Base-by-base conservation (phyloP, 2,888 invertebrate species). In the Argyra leucocephala region DNA sequence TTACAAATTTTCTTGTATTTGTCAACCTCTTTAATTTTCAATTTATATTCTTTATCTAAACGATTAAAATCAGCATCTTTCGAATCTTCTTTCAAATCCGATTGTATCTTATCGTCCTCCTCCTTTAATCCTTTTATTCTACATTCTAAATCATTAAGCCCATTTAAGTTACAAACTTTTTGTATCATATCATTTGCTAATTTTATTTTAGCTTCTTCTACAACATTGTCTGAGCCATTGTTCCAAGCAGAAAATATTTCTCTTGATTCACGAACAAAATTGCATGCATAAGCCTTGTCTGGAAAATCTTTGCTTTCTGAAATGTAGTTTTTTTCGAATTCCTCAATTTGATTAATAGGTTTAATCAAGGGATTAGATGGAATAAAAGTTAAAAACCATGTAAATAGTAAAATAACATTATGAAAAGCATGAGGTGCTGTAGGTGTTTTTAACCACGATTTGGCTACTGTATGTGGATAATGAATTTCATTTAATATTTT, bases 381-480 rank as follows among this genome's bases (percentile, higher is more conserved):
- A 1, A 73, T 73, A 68, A 79, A 74, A 31, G 76, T 75, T 70
- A 74, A 73, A 3, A 79, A 71, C 67, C 75, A 79, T 21, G 75
- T 75, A 0, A 80, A 69, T 23, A 80, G 64, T 18, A 76, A 70
- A 12, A 80, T 73, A 0, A 76, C 74, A 71, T 77, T 76, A 5
- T 75, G 75, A 63, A 77, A 76, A 0, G 79, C 76, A 64, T 78
- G 77, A 22, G 76, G 75, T 0, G 78, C 76, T 61, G 74, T 77
- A 0, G 79, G 79, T 5, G 80, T 78, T 69, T 77, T 76, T 9
- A 80, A 67, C 74, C 78, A 78, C 0, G 79, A 80, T 65, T 80
- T 80, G 62, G 74, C 78, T 22, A 79, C 68, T 5, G 72, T 73
- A 68, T 75, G 72, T 0, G 79, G 79, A 71, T 78, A 80, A 3